phyloP scores from a whole-genome alignment of 2,888 invertebrate genomes.

The Omphaloscelis lunosa region DNA sequence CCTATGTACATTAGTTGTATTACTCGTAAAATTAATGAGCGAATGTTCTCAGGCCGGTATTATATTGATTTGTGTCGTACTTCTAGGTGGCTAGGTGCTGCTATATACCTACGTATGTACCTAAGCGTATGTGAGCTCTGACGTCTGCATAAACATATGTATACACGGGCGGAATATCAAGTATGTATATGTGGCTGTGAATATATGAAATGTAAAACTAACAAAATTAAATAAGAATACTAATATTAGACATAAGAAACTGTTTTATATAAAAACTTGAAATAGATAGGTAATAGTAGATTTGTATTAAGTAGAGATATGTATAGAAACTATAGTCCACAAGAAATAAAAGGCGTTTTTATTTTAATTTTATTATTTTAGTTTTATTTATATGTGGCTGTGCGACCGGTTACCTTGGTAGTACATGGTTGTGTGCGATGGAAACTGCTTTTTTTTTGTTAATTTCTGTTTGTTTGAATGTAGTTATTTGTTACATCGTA shows the following conservation, averaged over 20 bases:
- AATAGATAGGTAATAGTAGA: too few species aligned
- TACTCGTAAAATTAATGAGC: constrained; percentile 58
- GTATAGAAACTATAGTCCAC: too few species aligned
- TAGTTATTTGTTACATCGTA: background rate
- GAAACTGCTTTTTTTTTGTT: background rate
- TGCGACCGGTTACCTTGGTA: background rate
- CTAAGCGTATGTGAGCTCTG: constrained; percentile 34
- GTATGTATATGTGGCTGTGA: constrained; percentile 7
- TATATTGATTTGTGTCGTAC: constrained; percentile 60
- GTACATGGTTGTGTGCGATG: background rate
- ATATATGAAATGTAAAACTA: too few species aligned
- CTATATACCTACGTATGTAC: constrained; percentile 30
- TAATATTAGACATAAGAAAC: too few species aligned
- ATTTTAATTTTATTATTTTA: too few species aligned
- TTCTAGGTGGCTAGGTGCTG: constrained; percentile 48
- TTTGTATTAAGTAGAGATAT: too few species aligned
- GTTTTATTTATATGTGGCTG: background rate
- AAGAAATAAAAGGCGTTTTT: too few species aligned
- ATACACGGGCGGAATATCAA: constrained; percentile 8
- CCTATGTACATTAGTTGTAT: constrained; percentile 26
- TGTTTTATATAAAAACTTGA: too few species aligned
- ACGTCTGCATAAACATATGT: constrained; percentile 38
- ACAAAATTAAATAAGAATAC: too few species aligned
- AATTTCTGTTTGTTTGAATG: background rate
- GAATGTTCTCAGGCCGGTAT: constrained; percentile 29